Conservation (phyloP, 2,113 vertebrate species). For the Pterophyllum scalare region DNA sequence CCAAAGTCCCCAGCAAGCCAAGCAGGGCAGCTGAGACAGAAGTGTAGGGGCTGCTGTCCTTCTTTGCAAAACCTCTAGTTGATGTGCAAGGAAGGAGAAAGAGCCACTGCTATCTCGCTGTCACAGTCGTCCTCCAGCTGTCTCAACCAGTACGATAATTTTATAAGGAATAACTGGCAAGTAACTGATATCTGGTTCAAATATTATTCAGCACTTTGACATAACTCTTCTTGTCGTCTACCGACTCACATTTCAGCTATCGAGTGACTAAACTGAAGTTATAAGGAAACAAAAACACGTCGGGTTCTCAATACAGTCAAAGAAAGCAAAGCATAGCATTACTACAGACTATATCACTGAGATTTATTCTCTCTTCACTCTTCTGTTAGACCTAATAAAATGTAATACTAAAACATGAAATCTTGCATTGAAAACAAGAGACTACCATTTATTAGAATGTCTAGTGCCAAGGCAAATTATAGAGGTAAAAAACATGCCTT, state of each 20-base stretch:
- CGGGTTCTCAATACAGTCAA: background rate
- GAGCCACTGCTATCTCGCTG: constrained; percentile 23
- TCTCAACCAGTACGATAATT: background rate
- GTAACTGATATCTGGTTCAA: constrained; percentile 14
- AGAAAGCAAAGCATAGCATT: background rate
- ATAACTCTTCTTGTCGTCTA: background rate
- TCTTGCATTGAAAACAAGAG: background rate
- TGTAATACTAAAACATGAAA: background rate
- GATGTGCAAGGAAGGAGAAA: constrained; percentile 18
- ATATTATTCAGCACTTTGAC: background rate
- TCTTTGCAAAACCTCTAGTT: constrained; percentile 12
- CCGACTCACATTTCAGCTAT: background rate
- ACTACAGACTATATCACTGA: background rate
- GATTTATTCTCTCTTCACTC: background rate
- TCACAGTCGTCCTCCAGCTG: constrained; percentile 32
- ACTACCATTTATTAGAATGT: background rate
- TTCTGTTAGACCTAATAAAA: background rate
- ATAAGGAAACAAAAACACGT: background rate
- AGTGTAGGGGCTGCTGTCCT: constrained; percentile 3
- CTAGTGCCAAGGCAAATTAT: background rate
- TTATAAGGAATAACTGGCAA: background rate
- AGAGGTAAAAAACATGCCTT: background rate
- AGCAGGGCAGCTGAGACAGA: constrained; percentile 19
- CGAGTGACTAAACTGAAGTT: background rate
- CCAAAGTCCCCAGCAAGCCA: constrained; percentile 11